These are phyloP conservation scores for Linyphia triangularis DNA, from an alignment of 2,888 invertebrate genomes.

Conservation along the genomic window DNA sequence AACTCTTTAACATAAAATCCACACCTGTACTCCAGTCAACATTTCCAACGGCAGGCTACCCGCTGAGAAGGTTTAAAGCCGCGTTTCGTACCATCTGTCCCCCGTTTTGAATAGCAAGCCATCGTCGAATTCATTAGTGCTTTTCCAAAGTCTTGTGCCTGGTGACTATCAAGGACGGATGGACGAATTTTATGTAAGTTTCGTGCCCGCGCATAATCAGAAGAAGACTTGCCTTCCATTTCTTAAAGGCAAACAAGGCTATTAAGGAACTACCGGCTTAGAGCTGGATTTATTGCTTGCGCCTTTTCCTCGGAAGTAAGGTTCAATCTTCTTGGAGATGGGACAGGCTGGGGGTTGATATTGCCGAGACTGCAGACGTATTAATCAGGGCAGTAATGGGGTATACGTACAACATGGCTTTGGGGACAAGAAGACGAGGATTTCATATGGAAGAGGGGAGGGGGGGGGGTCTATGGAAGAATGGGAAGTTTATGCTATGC, in stretches of 20 bases:
- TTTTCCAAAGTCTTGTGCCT: too few relatives aligned
- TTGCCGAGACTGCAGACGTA: not conserved
- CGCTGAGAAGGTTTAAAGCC: too few relatives aligned
- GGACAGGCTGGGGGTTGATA: slow-evolving; percentile 26
- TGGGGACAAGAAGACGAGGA: too few relatives aligned
- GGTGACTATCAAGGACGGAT: too few relatives aligned
- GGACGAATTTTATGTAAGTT: slow-evolving; percentile 41
- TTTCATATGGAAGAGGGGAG: too few relatives aligned
- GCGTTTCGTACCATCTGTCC: too few relatives aligned
- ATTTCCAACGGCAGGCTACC: not conserved
- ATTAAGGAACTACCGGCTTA: slow-evolving; percentile 39
- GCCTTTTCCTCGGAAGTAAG: not conserved
- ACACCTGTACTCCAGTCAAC: not conserved
- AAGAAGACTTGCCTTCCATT: not conserved
- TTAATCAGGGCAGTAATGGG: slow-evolving; percentile 49
- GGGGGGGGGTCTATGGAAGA: too few relatives aligned
- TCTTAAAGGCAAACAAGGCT: slow-evolving; percentile 36
- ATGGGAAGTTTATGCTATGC: too few relatives aligned
- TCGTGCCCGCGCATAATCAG: slow-evolving; percentile 56
- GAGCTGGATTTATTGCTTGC: slow-evolving; percentile 41
- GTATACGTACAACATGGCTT: not conserved
- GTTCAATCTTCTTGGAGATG: not conserved
- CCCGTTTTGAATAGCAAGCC: not conserved
- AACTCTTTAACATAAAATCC: too few relatives aligned
- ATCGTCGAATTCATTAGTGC: not conserved